Evolutionary conservation across 2,113 vertebrate genomes (phyloP).

Genomic region (Elaphurus davidianus): DNA sequence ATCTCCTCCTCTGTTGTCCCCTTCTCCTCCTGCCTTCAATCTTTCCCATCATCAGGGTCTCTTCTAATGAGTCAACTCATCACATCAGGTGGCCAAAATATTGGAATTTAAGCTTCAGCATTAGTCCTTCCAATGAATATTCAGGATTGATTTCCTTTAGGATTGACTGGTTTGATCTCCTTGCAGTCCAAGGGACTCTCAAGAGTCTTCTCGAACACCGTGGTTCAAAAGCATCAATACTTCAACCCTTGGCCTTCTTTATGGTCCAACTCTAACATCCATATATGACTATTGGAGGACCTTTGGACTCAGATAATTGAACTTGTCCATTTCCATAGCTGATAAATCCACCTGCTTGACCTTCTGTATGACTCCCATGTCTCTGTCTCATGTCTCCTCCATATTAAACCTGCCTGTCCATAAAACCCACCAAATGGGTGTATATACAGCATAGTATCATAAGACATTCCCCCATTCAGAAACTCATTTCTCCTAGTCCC

Average conservation of each 20-base stretch:
- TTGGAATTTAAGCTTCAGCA: neutral
- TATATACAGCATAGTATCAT: neutral
- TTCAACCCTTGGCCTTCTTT: neutral
- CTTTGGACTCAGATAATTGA: neutral
- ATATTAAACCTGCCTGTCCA: neutral
- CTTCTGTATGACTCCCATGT: neutral
- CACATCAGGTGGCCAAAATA: neutral
- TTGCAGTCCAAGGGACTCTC: neutral
- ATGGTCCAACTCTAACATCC: neutral
- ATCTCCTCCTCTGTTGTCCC: neutral
- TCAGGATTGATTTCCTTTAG: neutral
- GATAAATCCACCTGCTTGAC: neutral
- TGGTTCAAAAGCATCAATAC: neutral
- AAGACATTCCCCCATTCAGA: neutral
- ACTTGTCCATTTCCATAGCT: neutral
- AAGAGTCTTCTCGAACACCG: neutral
- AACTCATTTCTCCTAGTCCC: neutral
- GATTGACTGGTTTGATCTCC: neutral
- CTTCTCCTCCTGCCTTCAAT: neutral
- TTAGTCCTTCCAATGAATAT: neutral
- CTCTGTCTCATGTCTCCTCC: neutral
- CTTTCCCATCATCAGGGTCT: neutral
- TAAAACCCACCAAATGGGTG: neutral
- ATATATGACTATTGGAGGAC: neutral
- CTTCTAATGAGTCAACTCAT: neutral